A percentile compares a stretch with the other conserved stretches of the same genome.
Conservation (phyloP, 2,888 invertebrate genomes). For the Euplexia lucipara region DNA sequence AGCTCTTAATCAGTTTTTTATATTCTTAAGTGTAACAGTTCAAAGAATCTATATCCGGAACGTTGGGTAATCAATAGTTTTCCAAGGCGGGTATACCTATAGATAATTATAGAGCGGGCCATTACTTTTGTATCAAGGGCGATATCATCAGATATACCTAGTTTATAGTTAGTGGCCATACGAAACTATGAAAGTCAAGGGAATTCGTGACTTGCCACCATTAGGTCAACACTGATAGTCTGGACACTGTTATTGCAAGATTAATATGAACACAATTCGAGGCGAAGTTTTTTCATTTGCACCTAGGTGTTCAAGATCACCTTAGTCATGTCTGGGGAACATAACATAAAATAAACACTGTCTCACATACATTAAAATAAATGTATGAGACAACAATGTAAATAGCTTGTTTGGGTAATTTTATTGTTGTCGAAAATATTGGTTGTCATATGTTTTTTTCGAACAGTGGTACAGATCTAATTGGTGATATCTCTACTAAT, state of each 20-base stretch:
- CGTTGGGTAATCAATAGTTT: constrained; percentile 76
- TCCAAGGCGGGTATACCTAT: constrained; percentile 61
- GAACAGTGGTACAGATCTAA: background rate
- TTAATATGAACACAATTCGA: constrained; percentile 47
- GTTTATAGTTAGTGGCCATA: constrained; percentile 30
- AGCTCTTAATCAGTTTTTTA: constrained; percentile 51
- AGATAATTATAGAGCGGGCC: constrained; percentile 70
- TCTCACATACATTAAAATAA: constrained; percentile 20
- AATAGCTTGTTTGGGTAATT: constrained; percentile 9
- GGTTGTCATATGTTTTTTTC: constrained; percentile 17
- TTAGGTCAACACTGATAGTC: constrained; percentile 66
- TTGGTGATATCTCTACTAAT: too few species aligned
- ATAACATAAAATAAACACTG: constrained; percentile 20
- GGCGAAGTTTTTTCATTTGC: constrained; percentile 46
- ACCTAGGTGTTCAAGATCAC: constrained; percentile 40
- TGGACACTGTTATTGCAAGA: constrained; percentile 59
- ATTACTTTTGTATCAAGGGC: constrained; percentile 70
- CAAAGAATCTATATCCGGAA: constrained; percentile 72
- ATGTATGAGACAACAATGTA: constrained; percentile 20
- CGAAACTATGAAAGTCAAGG: constrained; percentile 64
- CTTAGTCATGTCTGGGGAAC: constrained; percentile 33
- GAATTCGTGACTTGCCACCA: constrained; percentile 71
- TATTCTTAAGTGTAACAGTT: constrained; percentile 67
- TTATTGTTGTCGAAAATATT: constrained; percentile 19
- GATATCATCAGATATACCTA: constrained; percentile 60